Evolutionary conservation across 2,888 invertebrate species (phyloP).

Genomic region (Phortica magna): DNA sequence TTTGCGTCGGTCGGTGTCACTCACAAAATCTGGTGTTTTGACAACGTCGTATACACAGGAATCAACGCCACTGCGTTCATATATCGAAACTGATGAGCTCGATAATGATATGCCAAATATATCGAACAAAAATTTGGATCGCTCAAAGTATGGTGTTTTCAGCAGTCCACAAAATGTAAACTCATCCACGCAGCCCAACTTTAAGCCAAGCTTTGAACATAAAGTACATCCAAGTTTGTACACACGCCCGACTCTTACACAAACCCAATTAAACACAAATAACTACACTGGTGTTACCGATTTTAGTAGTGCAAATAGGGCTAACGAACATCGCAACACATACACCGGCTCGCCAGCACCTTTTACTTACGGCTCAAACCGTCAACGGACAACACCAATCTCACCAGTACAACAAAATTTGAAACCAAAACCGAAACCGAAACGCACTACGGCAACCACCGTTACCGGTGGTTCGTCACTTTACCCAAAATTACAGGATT

Average conservation of each 20-base stretch:
- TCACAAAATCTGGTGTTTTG: constrained; percentile 70
- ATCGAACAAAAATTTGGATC: constrained; percentile 1
- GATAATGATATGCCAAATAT: constrained; percentile 41
- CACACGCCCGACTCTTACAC: constrained; percentile 40
- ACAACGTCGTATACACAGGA: constrained; percentile 74
- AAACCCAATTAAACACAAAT: constrained; percentile 57
- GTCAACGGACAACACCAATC: constrained; percentile 36
- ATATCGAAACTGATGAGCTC: constrained; percentile 49
- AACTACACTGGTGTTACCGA: constrained; percentile 50
- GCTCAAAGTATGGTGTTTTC: not conserved
- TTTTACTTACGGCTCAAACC: constrained; percentile 35
- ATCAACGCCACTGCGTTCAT: constrained; percentile 40
- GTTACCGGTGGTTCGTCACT: constrained; percentile 35
- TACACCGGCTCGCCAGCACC: constrained; percentile 55
- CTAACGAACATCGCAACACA: constrained; percentile 39
- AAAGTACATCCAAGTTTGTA: constrained; percentile 13
- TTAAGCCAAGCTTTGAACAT: constrained; percentile 45
- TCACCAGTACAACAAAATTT: constrained; percentile 33
- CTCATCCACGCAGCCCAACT: constrained; percentile 35
- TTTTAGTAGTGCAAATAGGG: not conserved
- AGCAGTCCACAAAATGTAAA: constrained; percentile 43
- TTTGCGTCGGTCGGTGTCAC: constrained; percentile 65
- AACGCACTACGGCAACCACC: constrained; percentile 59
- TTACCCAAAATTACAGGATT: constrained; percentile 57
- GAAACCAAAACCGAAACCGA: constrained; percentile 30